A percentile compares a stretch with the other conserved stretches of the same genome.
phyloP scores from a whole-genome alignment of 2,113 vertebrate genomes.

The Spizaetus ornatus region DNA sequence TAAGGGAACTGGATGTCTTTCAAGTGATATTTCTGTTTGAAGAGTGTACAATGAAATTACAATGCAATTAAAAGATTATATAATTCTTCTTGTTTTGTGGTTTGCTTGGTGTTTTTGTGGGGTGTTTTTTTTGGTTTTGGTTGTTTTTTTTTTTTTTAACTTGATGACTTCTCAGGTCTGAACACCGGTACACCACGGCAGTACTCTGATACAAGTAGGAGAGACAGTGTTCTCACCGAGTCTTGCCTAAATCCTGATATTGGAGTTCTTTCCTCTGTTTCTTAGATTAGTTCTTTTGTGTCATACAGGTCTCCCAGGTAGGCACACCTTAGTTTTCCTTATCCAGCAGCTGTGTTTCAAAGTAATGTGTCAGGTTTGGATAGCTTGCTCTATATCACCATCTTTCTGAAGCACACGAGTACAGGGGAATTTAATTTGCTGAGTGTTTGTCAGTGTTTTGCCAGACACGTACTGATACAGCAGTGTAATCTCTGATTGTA shows the following conservation, averaged over 20 bases:
- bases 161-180: background rate
- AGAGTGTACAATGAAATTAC: conserved; percentile 51
- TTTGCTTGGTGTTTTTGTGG: background rate
- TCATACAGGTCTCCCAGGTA: background rate
- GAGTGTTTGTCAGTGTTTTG: background rate
- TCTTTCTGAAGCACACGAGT: background rate
- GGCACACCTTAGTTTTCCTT: background rate
- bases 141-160: background rate
- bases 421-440: background rate
- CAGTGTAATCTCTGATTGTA: background rate
- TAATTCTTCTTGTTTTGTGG: background rate
- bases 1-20: conserved; percentile 40
- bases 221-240: background rate
- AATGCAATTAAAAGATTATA: conserved; percentile 70
- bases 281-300: background rate
- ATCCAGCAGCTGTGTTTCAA: background rate
- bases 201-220: background rate
- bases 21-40: conserved; percentile 51
- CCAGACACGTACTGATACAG: background rate
- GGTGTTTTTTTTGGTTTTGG: background rate
- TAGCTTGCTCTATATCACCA: background rate
- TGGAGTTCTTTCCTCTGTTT: background rate
- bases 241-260: background rate
- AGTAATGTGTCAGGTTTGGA: background rate
- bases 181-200: fast-evolving